Evolutionary conservation across 2,888 invertebrate species (phyloP).

Genomic region (Nemapogon koenigi): DNA sequence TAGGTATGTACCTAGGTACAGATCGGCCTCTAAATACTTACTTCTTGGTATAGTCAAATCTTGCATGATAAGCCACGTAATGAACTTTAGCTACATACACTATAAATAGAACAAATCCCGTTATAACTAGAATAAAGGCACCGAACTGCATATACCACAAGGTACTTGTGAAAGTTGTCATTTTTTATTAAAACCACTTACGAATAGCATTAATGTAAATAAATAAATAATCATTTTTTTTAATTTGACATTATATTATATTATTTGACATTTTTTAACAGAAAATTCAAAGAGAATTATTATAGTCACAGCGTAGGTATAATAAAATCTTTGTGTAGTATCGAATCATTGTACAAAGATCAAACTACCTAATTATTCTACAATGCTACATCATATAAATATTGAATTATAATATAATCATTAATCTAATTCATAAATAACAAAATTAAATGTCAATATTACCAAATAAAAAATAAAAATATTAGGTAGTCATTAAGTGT

Average conservation of each 20-base stretch:
- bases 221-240: neutral
- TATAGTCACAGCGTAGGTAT: too few species aligned
- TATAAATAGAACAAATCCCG: conserved; percentile 35
- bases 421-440: too few species aligned
- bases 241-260: neutral
- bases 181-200: neutral
- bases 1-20: too few species aligned
- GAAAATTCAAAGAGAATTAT: neutral
- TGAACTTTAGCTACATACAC: conserved; percentile 37
- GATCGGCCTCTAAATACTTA: conserved; percentile 34
- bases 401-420: too few species aligned
- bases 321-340: too few species aligned
- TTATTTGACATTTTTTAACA: neutral
- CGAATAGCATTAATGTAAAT: neutral
- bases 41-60: conserved; percentile 34
- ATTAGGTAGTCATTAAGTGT: too few species aligned
- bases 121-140: conserved; percentile 29
- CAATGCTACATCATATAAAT: too few species aligned
- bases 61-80: conserved; percentile 28
- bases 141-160: conserved; percentile 50
- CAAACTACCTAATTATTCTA: too few species aligned
- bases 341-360: too few species aligned
- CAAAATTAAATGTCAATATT: too few species aligned
- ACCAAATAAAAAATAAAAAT: too few species aligned
- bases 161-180: conserved; percentile 27